Percentiles rank a stretch among this genome's conserved stretches.
Evolutionary conservation across 2,888 invertebrate genomes (phyloP).

Genomic region (Ptychoptera contaminata): DNA sequence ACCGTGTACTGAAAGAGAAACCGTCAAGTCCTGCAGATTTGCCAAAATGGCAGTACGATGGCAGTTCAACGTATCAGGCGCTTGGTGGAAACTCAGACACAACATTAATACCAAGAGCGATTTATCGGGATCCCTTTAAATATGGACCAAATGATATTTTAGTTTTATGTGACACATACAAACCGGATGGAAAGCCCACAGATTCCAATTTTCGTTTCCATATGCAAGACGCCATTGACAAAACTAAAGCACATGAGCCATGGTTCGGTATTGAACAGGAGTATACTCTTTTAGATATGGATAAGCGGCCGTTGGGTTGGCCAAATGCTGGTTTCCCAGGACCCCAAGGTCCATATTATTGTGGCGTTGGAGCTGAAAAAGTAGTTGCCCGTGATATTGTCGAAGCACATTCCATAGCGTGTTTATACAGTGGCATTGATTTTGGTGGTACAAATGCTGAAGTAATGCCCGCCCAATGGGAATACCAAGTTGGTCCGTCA

Average conservation of each 20-base stretch:
- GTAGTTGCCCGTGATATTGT: slow-evolving; percentile 67
- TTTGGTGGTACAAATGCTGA: slow-evolving; percentile 69
- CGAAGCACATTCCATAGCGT: slow-evolving; percentile 53
- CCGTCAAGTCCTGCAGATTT: slow-evolving; percentile 44
- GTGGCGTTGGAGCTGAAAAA: slow-evolving; percentile 63
- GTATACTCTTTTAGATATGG: slow-evolving; percentile 38
- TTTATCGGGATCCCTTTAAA: slow-evolving; percentile 69
- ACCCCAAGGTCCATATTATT: slow-evolving; percentile 67
- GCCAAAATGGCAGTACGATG: slow-evolving; percentile 64
- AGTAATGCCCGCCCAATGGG: slow-evolving; percentile 70
- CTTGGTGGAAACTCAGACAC: slow-evolving; percentile 52
- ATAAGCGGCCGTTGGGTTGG: slow-evolving; percentile 56
- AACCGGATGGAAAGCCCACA: slow-evolving; percentile 33
- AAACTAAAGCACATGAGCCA: slow-evolving; percentile 44
- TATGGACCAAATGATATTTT: slow-evolving; percentile 51
- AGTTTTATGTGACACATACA: slow-evolving; percentile 63
- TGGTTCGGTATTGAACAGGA: slow-evolving; percentile 63
- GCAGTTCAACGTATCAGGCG: slow-evolving; percentile 53
- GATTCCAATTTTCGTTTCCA: slow-evolving; percentile 34
- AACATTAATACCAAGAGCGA: slow-evolving; percentile 55
- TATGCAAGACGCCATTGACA: slow-evolving; percentile 36
- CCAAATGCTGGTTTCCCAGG: slow-evolving; percentile 51
- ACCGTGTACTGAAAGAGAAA: slow-evolving; percentile 48
- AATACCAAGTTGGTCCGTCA: slow-evolving; percentile 47
- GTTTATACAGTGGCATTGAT: slow-evolving; percentile 63